phyloP scores from a whole-genome alignment of 2,797 vertebrate species.

The Enteromius treurensis region DNA sequence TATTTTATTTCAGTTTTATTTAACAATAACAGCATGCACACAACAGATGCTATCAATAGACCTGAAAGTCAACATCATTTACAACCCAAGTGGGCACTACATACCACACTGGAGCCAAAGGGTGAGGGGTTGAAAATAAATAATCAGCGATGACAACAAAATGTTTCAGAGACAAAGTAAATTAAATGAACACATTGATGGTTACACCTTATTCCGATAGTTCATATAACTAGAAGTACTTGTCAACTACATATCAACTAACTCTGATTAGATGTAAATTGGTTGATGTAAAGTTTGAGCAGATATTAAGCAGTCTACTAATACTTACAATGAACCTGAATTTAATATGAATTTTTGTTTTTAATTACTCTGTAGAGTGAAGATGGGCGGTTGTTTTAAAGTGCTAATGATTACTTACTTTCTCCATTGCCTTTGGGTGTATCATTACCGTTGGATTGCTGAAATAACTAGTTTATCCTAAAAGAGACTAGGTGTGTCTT shows the following conservation, averaged over 20 bases:
- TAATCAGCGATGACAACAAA: neutral
- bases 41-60: neutral
- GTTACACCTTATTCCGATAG: neutral
- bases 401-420: neutral
- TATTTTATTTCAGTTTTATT: neutral
- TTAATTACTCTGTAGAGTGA: too few species aligned
- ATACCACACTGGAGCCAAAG: neutral
- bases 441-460: neutral
- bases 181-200: neutral
- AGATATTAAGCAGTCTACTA: neutral
- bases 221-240: neutral
- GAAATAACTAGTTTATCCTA: conserved; percentile 26
- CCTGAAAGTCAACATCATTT: neutral
- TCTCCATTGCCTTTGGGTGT: neutral
- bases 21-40: neutral
- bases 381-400: neutral
- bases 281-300: neutral
- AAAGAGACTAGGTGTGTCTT: conserved; percentile 33
- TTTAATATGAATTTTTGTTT: too few species aligned
- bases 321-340: too few species aligned
- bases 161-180: neutral
- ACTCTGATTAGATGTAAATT: neutral
- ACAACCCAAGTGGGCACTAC: neutral
- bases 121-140: neutral
- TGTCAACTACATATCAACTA: neutral